Percentiles rank a stretch among this genome's conserved stretches.
These are phyloP conservation scores for Empidonax traillii DNA, from an alignment of 2,113 vertebrate genomes.

Conservation along the genomic window DNA sequence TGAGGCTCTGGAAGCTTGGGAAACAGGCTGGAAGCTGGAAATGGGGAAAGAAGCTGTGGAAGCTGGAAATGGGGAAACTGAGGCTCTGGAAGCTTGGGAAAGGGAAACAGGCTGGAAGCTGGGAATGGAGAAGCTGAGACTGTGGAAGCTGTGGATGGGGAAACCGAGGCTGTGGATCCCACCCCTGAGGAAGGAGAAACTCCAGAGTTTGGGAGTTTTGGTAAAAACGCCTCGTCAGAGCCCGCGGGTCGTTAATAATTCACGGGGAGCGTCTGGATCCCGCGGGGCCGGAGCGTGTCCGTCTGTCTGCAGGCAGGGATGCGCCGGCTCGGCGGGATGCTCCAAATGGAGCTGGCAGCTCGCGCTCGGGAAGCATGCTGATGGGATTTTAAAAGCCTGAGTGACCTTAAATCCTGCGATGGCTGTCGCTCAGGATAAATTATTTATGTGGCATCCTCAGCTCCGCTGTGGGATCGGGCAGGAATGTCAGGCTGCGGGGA, in stretches of 20 bases:
- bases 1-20: too few species aligned
- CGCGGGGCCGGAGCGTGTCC: constrained; percentile 28
- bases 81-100: neutral
- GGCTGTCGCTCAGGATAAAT: constrained; percentile 53
- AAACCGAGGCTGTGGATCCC: neutral
- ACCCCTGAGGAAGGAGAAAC: neutral
- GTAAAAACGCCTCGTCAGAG: constrained; percentile 28
- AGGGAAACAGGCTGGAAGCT: too few species aligned
- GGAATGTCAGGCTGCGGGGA: neutral
- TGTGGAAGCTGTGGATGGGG: neutral
- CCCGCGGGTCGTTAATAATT: constrained; percentile 32
- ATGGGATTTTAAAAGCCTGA: constrained; percentile 40
- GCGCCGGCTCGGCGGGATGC: constrained; percentile 18
- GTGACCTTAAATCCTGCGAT: constrained; percentile 49
- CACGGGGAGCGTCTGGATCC: constrained; percentile 25
- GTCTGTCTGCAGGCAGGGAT: constrained; percentile 46
- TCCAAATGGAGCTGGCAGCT: constrained; percentile 62
- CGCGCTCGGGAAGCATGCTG: constrained; percentile 18
- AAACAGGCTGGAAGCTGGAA: neutral
- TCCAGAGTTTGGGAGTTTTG: neutral
- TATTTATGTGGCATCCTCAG: constrained; percentile 32
- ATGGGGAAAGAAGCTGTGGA: neutral
- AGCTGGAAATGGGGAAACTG: neutral
- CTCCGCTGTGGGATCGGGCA: neutral
- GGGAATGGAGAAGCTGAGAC: neutral